These are phyloP conservation scores for Etheostoma cragini DNA, from an alignment of 2,113 vertebrate species.

Conservation along the genomic window DNA sequence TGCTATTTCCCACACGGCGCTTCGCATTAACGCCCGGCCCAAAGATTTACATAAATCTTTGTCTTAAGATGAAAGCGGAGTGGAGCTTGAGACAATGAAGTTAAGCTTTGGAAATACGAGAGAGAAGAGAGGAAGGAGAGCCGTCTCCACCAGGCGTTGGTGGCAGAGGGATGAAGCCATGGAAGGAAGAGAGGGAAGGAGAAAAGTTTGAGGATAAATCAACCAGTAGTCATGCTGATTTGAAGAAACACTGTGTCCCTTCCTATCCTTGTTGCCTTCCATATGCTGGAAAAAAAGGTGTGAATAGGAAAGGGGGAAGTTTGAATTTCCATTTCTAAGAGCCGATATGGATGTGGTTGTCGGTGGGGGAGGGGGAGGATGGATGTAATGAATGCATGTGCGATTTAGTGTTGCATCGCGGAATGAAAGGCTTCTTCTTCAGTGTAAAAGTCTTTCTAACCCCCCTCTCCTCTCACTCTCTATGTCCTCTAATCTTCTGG, in stretches of 20 bases:
- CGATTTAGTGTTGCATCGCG: conserved; percentile 70
- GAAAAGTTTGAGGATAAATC: conserved; percentile 74
- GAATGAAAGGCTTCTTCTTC: conserved; percentile 59
- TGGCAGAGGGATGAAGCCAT: conserved; percentile 54
- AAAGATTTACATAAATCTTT: conserved; percentile 91
- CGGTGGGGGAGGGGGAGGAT: conserved; percentile 23
- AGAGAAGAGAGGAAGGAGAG: conserved; percentile 66
- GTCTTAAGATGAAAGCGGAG: conserved; percentile 88
- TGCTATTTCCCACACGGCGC: conserved; percentile 85
- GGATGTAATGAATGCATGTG: conserved; percentile 72
- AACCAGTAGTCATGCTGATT: conserved; percentile 77
- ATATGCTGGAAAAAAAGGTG: conserved; percentile 51
- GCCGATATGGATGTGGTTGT: conserved; percentile 8
- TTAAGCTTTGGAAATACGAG: conserved; percentile 85
- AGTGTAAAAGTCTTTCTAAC: conserved; percentile 17
- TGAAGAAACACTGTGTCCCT: conserved; percentile 64
- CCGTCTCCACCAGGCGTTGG: conserved; percentile 58
- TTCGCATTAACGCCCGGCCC: conserved; percentile 85
- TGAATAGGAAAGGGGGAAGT: conserved; percentile 41
- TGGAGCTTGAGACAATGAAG: conserved; percentile 86
- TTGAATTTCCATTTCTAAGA: conserved; percentile 58
- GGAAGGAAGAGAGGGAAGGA: conserved; percentile 25
- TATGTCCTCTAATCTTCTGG: conserved; percentile 80
- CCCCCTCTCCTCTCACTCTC: not conserved
- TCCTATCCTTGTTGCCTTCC: conserved; percentile 35